Percentiles rank a stretch among this genome's conserved stretches.
Conservation (phyloP, 1,140 invertebrate species). For the Drosophila burlai region DNA sequence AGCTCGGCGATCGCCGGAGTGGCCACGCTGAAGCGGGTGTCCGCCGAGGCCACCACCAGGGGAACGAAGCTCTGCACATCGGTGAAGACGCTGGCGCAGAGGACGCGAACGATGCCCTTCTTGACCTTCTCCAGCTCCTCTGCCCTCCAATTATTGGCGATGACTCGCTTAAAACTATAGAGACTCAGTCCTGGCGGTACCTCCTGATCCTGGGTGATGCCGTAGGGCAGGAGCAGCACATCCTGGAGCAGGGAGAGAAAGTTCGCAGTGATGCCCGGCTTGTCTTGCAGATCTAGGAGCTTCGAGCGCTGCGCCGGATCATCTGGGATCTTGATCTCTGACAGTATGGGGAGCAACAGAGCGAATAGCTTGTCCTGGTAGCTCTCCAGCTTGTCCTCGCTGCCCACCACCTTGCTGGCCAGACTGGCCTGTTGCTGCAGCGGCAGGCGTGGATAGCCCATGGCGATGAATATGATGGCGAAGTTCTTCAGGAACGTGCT, state of each 20-base stretch:
- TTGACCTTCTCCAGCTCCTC: constrained; percentile 94
- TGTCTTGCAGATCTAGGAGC: constrained; percentile 87
- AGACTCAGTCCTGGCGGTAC: constrained; percentile 93
- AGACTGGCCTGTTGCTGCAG: constrained; percentile 91
- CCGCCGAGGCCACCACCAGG: constrained; percentile 93
- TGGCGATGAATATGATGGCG: constrained; percentile 96
- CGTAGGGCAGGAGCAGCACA: constrained; percentile 92
- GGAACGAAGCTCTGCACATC: constrained; percentile 91
- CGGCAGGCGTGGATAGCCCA: constrained; percentile 94
- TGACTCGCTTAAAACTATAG: constrained; percentile 92
- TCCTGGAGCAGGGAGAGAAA: constrained; percentile 93
- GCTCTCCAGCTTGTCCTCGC: constrained; percentile 92
- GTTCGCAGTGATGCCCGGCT: constrained; percentile 86
- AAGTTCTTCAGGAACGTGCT: constrained; percentile 91
- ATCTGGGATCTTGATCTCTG: constrained; percentile 89
- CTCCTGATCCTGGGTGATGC: constrained; percentile 78
- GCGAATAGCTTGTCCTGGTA: constrained; percentile 95
- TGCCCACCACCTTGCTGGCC: constrained; percentile 91
- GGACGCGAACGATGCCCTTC: constrained; percentile 92
- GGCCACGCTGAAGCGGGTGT: constrained; percentile 89
- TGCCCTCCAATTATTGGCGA: constrained; percentile 90
- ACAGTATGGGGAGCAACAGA: constrained; percentile 92
- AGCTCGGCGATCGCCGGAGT: constrained; percentile 82
- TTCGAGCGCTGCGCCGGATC: constrained; percentile 88
- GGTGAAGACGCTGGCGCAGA: constrained; percentile 91